These are phyloP conservation scores for Tinea semifulvella DNA, from an alignment of 2,888 invertebrate genomes.

Conservation along the genomic window DNA sequence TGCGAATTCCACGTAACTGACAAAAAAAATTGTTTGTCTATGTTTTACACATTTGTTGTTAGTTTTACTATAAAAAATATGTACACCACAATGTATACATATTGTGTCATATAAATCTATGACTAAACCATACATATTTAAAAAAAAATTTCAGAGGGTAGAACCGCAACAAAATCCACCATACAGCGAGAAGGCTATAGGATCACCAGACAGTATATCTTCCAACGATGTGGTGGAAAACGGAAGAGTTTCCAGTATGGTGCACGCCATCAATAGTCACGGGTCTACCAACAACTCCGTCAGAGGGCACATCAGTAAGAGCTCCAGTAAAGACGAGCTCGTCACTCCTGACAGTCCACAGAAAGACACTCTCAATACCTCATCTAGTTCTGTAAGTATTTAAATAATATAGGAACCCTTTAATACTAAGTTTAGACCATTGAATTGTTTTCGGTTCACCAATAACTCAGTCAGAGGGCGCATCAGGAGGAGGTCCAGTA, in stretches of 20 bases:
- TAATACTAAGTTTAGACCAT: no score
- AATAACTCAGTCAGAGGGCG: constrained; percentile 40
- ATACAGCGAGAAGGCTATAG: constrained; percentile 50
- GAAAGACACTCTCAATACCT: constrained; percentile 54
- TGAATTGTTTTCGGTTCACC: constrained; percentile 27
- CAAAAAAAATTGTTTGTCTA: no score
- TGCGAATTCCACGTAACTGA: no score
- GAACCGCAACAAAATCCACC: constrained; percentile 57
- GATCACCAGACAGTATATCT: constrained; percentile 30
- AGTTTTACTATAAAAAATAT: no score
- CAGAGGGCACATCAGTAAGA: constrained; percentile 49
- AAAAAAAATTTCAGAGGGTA: constrained; percentile 38
- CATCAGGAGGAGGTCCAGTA: constrained; percentile 54
- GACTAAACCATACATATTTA: not conserved
- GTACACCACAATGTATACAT: no score
- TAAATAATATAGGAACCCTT: no score
- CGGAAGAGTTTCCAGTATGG: constrained; percentile 54
- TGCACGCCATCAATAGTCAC: constrained; percentile 44
- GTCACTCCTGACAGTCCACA: constrained; percentile 37
- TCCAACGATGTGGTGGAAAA: constrained; percentile 35
- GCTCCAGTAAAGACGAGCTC: constrained; percentile 55
- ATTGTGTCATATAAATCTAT: no score
- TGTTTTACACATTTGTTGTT: no score
- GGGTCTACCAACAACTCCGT: constrained; percentile 29
- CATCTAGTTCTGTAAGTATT: constrained; percentile 51